phyloP scores from a whole-genome alignment of 2,888 invertebrate species.

The Epirrhoe tristata region DNA sequence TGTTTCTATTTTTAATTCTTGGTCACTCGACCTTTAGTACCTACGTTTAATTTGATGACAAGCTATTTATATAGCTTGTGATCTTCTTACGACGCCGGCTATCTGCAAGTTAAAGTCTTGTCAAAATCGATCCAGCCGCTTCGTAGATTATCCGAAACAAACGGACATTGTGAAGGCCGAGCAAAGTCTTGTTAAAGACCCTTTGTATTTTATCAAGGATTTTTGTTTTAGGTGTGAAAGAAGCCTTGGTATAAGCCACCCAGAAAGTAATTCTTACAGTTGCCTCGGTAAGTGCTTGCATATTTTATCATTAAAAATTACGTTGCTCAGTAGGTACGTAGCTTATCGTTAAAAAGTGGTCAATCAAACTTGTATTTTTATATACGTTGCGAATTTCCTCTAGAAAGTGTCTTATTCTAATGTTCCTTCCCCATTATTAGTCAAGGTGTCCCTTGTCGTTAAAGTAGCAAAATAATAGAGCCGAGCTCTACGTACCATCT shows the following conservation, averaged over 20 bases:
- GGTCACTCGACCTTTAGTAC: no score
- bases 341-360: background rate
- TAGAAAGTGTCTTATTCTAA: background rate
- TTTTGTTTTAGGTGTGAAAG: background rate
- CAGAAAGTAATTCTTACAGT: background rate
- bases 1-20: no score
- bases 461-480: constrained; percentile 3
- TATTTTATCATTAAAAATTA: background rate
- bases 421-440: background rate
- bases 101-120: no score
- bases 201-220: background rate
- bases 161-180: no score
- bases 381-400: background rate
- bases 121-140: no score
- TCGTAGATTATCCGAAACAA: no score
- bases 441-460: constrained; percentile 4
- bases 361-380: background rate
- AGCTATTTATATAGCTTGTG: no score
- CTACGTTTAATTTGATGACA: no score
- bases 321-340: background rate
- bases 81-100: no score
- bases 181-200: no score
- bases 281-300: background rate
- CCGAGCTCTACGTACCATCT: background rate
- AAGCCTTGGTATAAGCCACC: background rate